Percentiles rank a stretch among this genome's conserved stretches.
These are phyloP conservation scores for Sicus ferrugineus DNA, from an alignment of 2,888 invertebrate species.

Conservation along the genomic window DNA sequence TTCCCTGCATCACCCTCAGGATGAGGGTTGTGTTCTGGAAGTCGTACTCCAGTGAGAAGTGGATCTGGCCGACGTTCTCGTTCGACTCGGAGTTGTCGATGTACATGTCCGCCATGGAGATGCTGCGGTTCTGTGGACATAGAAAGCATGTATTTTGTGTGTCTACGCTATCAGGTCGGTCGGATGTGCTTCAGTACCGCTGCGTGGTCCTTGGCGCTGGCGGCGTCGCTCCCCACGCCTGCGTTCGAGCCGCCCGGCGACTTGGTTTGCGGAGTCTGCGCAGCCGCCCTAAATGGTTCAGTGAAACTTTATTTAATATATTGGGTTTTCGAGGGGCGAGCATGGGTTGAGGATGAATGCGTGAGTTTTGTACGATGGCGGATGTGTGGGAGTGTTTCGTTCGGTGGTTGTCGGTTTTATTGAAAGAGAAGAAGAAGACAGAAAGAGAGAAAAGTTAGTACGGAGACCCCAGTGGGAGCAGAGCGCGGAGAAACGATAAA, in stretches of 20 bases:
- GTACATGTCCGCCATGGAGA: conserved; percentile 93
- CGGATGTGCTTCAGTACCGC: conserved; percentile 40
- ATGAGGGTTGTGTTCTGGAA: conserved; percentile 92
- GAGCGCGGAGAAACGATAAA: no score
- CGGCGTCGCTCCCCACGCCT: conserved; percentile 60
- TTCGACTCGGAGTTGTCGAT: conserved; percentile 92
- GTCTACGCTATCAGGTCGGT: not conserved
- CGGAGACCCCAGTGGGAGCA: conserved; percentile 3
- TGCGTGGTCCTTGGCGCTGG: conserved; percentile 50
- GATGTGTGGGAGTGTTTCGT: not conserved
- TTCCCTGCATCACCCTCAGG: conserved; percentile 90
- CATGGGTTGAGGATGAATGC: not conserved
- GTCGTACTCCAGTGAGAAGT: conserved; percentile 92
- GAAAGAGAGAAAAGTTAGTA: conserved; percentile 20
- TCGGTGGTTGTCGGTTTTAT: not conserved
- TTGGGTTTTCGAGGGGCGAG: not conserved
- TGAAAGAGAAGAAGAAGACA: conserved; percentile 19
- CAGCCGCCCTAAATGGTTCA: conserved; percentile 49
- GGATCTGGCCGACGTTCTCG: conserved; percentile 93
- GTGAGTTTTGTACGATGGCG: not conserved
- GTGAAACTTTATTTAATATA: conserved; percentile 42
- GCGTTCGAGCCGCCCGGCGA: conserved; percentile 77
- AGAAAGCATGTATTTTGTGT: not conserved
- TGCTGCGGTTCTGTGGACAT: conserved; percentile 79
- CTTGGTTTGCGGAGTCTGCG: conserved; percentile 72